Evolutionary conservation across 2,797 vertebrate species (phyloP).

Genomic region (Philypnodon macrostomus): DNA sequence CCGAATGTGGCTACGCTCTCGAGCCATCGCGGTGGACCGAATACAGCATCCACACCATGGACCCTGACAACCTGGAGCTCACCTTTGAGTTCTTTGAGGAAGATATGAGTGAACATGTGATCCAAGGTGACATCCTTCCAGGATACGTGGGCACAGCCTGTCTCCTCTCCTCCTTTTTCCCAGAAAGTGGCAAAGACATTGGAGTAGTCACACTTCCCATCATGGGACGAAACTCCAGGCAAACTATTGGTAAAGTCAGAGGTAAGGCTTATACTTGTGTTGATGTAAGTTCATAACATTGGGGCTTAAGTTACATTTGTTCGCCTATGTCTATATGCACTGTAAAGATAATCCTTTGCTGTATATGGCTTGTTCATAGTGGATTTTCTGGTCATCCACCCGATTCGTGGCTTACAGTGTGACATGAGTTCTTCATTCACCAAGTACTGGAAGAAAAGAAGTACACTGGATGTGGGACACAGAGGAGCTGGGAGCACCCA

Average conservation of each 20-base stretch:
- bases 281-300: neutral
- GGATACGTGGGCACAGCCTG: conserved; percentile 91
- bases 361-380: conserved; percentile 75
- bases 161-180: conserved; percentile 89
- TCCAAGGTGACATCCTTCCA: conserved; percentile 85
- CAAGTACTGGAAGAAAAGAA: conserved; percentile 92
- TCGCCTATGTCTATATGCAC: too few relatives aligned
- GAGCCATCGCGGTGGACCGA: conserved; percentile 89
- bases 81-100: conserved; percentile 99
- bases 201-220: conserved; percentile 91
- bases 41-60: conserved; percentile 95
- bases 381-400: conserved; percentile 93
- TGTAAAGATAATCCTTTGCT: neutral
- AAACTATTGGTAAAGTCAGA: conserved; percentile 95
- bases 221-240: conserved; percentile 90
- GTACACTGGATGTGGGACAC: conserved; percentile 91
- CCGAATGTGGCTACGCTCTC: conserved; percentile 90
- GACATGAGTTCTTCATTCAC: conserved; percentile 88
- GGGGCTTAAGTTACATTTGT: too few relatives aligned
- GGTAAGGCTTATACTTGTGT: conserved; percentile 74
- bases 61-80: conserved; percentile 93
- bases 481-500: conserved; percentile 92
- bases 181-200: conserved; percentile 84
- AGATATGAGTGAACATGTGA: conserved; percentile 86
- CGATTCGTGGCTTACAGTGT: conserved; percentile 82